A percentile compares a stretch with the other conserved stretches of the same genome.
phyloP scores from a whole-genome alignment of 1,140 invertebrate genomes.

The Atta texana region DNA sequence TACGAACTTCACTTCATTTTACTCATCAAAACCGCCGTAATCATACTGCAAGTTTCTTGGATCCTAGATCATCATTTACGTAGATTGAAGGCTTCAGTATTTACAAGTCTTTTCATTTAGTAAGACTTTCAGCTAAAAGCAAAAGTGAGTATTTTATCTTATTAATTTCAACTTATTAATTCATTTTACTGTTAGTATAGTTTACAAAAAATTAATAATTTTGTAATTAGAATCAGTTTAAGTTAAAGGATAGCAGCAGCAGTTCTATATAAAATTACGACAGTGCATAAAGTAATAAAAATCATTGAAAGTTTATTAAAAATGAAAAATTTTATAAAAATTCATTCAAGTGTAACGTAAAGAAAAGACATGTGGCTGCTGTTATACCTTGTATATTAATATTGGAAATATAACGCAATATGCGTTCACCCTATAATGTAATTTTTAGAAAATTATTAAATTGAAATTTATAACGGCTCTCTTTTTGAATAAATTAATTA shows the following conservation, averaged over 20 bases:
- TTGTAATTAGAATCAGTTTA: neutral
- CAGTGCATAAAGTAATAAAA: constrained; percentile 12
- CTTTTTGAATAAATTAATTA: too few species aligned
- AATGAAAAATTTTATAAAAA: neutral
- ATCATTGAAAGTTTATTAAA: constrained; percentile 5
- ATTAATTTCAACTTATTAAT: constrained; percentile 2
- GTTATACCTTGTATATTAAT: neutral
- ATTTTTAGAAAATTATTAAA: neutral
- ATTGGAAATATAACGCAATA: neutral
- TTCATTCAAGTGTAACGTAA: neutral
- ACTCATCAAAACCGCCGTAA: neutral
- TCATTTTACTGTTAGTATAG: neutral
- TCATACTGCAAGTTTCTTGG: too few species aligned
- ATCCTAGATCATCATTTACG: neutral
- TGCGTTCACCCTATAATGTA: neutral
- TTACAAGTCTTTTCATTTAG: too few species aligned
- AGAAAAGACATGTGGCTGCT: neutral
- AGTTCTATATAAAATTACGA: constrained; percentile 18
- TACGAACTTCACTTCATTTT: too few species aligned
- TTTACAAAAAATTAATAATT: neutral
- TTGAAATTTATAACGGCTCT: too few species aligned
- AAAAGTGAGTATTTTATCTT: neutral
- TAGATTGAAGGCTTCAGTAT: neutral
- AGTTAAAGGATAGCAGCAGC: neutral
- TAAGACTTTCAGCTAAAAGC: neutral